phyloP scores from a whole-genome alignment of 1,140 invertebrate genomes.

The Calycopis cecrops region DNA sequence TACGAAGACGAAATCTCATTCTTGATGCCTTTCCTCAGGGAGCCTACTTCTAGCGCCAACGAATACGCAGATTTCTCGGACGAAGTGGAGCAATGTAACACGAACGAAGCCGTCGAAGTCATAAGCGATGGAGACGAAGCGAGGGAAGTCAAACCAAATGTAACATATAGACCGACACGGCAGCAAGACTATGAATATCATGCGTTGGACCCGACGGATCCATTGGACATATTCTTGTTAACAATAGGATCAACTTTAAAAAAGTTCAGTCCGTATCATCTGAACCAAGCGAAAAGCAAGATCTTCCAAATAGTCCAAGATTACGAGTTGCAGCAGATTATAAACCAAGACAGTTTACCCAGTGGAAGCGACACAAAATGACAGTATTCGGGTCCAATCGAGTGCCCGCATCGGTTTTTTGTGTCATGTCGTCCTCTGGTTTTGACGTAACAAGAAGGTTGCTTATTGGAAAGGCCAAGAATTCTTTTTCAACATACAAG shows the following conservation, averaged over 20 bases:
- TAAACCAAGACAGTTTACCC: slow-evolving; percentile 47
- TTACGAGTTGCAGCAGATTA: slow-evolving; percentile 59
- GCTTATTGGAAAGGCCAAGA: too few relatives aligned
- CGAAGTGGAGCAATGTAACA: slow-evolving; percentile 31
- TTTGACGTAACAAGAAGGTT: too few relatives aligned
- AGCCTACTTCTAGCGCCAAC: slow-evolving; percentile 20
- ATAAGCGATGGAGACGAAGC: slow-evolving; percentile 24
- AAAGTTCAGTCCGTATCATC: slow-evolving; percentile 55
- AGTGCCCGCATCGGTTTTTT: too few relatives aligned
- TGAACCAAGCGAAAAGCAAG: slow-evolving; percentile 63
- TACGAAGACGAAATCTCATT: slow-evolving; percentile 54
- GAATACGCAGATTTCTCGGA: slow-evolving; percentile 44
- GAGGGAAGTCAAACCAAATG: slow-evolving; percentile 37
- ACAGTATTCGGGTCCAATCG: too few relatives aligned
- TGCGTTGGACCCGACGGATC: slow-evolving; percentile 47
- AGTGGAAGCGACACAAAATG: slow-evolving; percentile 31
- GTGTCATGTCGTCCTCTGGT: too few relatives aligned
- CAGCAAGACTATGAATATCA: slow-evolving; percentile 31
- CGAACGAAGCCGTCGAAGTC: slow-evolving; percentile 34
- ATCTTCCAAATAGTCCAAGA: slow-evolving; percentile 64
- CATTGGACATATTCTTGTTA: slow-evolving; percentile 52
- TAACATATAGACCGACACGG: slow-evolving; percentile 28
- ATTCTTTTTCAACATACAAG: too few relatives aligned
- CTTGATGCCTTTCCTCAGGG: slow-evolving; percentile 54
- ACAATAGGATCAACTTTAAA: slow-evolving; percentile 53